These are phyloP conservation scores for Myotis lucifugus DNA, from an alignment of 2,113 vertebrate genomes.

Conservation along the genomic window DNA sequence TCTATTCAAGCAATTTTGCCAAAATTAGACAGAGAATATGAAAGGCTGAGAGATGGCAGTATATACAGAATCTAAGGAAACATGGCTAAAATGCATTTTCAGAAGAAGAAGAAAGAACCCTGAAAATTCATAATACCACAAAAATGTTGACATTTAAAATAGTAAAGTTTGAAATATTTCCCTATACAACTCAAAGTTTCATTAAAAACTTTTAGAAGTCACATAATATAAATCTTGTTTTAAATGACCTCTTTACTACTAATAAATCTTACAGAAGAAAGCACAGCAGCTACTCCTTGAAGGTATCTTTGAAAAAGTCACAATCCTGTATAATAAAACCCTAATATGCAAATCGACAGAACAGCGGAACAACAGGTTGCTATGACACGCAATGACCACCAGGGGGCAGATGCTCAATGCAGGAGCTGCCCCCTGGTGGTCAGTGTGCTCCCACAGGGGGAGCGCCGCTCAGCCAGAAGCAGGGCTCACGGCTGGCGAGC, in stretches of 20 bases:
- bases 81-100: not conserved
- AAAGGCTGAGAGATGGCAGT: not conserved
- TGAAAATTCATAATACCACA: not conserved
- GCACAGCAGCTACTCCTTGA: not conserved
- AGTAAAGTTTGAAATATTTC: not conserved
- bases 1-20: not conserved
- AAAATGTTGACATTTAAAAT: not conserved
- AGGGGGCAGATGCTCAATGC: too few species aligned
- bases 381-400: too few species aligned
- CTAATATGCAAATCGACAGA: too few species aligned
- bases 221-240: not conserved
- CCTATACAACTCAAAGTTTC: not conserved
- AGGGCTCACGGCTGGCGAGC: too few species aligned
- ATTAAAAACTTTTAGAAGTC: not conserved
- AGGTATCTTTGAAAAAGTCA: not conserved
- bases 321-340: not conserved
- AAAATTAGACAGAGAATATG: not conserved
- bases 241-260: not conserved
- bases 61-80: not conserved
- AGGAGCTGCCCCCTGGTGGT: too few species aligned
- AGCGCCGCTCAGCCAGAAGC: too few species aligned
- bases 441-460: too few species aligned
- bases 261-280: not conserved
- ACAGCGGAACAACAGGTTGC: too few species aligned
- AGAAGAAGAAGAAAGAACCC: not conserved